Percentiles rank a stretch among this genome's conserved stretches.
These are phyloP conservation scores for Lordiphosa mommai DNA, from an alignment of 1,140 invertebrate species.

Conservation along the genomic window DNA sequence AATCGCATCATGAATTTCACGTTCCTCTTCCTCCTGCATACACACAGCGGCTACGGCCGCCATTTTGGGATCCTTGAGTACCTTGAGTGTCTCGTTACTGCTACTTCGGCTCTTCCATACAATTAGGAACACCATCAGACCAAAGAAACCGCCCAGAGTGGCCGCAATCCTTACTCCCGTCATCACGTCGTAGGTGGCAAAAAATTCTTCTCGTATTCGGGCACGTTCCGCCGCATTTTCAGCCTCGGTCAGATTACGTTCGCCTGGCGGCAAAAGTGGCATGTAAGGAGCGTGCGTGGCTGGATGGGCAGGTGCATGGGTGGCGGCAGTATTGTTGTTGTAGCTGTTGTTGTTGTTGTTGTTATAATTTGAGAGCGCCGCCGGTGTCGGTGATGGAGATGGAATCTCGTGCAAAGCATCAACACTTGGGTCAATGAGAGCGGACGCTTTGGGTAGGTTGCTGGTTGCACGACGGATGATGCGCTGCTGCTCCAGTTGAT, in stretches of 20 bases:
- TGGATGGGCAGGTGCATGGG: conserved; percentile 32
- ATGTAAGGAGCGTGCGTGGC: conserved; percentile 56
- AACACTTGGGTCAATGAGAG: conserved; percentile 46
- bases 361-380: conserved; percentile 35
- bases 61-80: conserved; percentile 83
- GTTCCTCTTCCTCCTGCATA: conserved; percentile 88
- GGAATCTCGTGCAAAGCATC: conserved; percentile 25
- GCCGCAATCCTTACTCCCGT: conserved; percentile 93
- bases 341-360: conserved; percentile 25
- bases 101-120: conserved; percentile 92
- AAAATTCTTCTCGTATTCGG: conserved; percentile 88
- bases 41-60: conserved; percentile 85
- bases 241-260: conserved; percentile 62
- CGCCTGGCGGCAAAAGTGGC: conserved; percentile 58
- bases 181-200: conserved; percentile 94
- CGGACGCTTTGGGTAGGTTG: conserved; percentile 24
- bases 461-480: conserved; percentile 34
- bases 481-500: conserved; percentile 33
- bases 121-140: conserved; percentile 91
- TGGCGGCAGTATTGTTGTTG: conserved; percentile 23
- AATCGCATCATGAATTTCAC: conserved; percentile 85
- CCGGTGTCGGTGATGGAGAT: conserved; percentile 54
- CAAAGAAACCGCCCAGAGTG: conserved; percentile 92
- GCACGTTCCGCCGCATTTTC: conserved; percentile 80
- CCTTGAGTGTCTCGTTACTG: conserved; percentile 84